phyloP scores from a whole-genome alignment of 2,888 invertebrate species.

The Leucophenga montana region DNA sequence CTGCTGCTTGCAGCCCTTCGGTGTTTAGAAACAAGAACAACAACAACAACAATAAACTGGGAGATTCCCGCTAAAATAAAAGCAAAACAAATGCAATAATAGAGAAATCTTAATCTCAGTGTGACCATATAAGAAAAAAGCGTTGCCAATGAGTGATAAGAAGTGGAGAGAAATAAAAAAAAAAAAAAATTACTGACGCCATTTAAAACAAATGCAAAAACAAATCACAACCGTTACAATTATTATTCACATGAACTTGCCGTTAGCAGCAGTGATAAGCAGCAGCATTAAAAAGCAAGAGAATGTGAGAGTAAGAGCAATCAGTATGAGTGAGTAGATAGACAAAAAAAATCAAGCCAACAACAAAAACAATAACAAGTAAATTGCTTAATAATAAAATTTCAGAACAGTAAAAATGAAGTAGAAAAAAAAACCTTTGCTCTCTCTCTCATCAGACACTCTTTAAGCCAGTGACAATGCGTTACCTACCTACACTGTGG shows the following conservation, averaged over 20 bases:
- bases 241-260: conserved; percentile 1
- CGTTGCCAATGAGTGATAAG: conserved; percentile 9
- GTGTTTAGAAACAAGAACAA: too few species aligned
- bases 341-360: background rate
- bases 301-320: background rate
- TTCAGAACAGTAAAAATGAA: conserved; percentile 12
- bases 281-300: background rate
- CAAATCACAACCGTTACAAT: conserved; percentile 1
- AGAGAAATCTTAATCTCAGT: too few species aligned
- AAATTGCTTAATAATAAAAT: background rate
- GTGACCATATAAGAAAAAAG: background rate
- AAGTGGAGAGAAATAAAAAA: background rate
- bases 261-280: background rate
- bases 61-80: too few species aligned
- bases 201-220: background rate
- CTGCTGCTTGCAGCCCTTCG: too few species aligned
- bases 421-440: background rate
- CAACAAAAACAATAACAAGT: conserved; percentile 7
- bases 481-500: background rate
- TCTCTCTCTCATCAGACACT: background rate
- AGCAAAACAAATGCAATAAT: too few species aligned
- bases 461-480: too few species aligned
- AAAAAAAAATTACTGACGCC: background rate
- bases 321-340: background rate
- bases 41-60: too few species aligned